Evolutionary conservation across 2,113 vertebrate genomes (phyloP).

Genomic region (Australoheros scitulus): DNA sequence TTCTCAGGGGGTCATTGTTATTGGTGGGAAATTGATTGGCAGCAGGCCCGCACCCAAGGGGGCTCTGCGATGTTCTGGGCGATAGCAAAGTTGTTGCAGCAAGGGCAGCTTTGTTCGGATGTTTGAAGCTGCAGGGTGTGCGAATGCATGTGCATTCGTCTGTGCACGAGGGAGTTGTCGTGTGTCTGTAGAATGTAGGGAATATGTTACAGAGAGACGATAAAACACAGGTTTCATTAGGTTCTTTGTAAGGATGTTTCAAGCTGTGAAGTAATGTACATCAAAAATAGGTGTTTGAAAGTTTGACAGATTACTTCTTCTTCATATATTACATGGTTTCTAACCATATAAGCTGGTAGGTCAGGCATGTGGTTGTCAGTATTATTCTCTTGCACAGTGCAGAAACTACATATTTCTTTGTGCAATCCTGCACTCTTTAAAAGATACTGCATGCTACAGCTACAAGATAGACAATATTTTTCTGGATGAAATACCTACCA

Average conservation of each 20-base stretch:
- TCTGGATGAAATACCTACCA: neutral
- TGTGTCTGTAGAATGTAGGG: neutral
- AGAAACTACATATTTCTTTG: neutral
- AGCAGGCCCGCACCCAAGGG: slow-evolving; percentile 44
- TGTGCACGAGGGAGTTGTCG: slow-evolving; percentile 1
- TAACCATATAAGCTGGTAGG: neutral
- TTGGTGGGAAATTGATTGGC: slow-evolving; percentile 75
- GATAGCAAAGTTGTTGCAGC: slow-evolving; percentile 51
- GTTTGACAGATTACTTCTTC: neutral
- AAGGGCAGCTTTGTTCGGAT: slow-evolving; percentile 55
- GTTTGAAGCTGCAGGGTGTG: slow-evolving; percentile 42
- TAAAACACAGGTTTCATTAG: neutral
- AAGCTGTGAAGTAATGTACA: neutral
- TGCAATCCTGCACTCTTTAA: neutral
- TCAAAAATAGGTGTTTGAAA: neutral
- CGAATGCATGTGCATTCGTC: slow-evolving; percentile 4
- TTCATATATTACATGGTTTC: neutral
- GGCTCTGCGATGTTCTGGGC: slow-evolving; percentile 47
- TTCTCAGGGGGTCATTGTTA: slow-evolving; percentile 65
- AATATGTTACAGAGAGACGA: neutral
- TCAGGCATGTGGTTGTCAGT: neutral
- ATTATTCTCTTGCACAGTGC: neutral
- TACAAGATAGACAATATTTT: neutral
- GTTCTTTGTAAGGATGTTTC: neutral
- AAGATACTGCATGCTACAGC: neutral